phyloP scores from a whole-genome alignment of 1,140 invertebrate species.

The Octopus bimaculoides region DNA sequence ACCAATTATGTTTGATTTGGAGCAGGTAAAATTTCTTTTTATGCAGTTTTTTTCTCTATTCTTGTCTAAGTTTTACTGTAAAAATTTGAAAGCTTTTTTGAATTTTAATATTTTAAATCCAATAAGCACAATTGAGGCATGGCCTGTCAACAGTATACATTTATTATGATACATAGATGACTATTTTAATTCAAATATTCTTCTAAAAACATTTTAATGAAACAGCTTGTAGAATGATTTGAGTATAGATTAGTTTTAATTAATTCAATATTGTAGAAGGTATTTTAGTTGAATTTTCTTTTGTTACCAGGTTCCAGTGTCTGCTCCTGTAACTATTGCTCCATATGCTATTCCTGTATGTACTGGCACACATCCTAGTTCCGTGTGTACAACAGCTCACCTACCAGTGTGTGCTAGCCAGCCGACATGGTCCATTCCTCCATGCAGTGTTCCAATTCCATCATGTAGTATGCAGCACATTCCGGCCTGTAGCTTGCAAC shows the following conservation, averaged over 20 bases:
- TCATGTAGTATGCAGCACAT: constrained; percentile 50
- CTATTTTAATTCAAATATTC: no score
- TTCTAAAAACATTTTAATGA: not conserved
- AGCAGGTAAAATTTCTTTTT: constrained; percentile 20
- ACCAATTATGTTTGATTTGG: constrained; percentile 41
- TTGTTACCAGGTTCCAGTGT: constrained; percentile 62
- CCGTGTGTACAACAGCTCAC: constrained; percentile 44
- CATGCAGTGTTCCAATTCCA: constrained; percentile 38
- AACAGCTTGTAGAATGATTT: not conserved
- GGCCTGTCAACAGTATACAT: no score
- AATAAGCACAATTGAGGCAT: no score
- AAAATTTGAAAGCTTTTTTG: no score
- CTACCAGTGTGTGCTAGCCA: constrained; percentile 42
- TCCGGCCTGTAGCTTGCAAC: constrained; percentile 48
- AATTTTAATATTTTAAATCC: no score
- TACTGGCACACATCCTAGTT: constrained; percentile 48
- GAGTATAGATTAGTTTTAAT: not conserved
- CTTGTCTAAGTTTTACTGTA: no score
- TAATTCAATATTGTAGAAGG: not conserved
- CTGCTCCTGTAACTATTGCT: constrained; percentile 64
- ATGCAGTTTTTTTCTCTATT: no score
- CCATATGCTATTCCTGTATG: constrained; percentile 56
- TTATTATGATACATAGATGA: no score
- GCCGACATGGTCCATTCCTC: constrained; percentile 49
- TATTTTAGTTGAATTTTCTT: constrained; percentile 9